Evolutionary conservation across 1,140 invertebrate species (phyloP).

Genomic region (Drosophila nikananu): DNA sequence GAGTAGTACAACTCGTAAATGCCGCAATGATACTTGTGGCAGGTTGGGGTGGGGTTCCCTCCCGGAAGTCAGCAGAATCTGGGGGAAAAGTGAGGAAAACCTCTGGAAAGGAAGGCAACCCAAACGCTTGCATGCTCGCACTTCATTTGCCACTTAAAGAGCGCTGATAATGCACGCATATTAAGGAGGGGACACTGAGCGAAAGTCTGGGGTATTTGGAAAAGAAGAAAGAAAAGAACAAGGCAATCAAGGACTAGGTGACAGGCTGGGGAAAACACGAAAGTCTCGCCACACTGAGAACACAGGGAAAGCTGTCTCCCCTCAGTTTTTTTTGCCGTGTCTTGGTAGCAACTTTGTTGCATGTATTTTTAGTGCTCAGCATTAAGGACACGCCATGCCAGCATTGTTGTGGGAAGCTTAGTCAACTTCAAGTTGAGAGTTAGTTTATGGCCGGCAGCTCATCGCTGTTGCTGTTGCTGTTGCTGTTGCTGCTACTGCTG

Average conservation of each 20-base stretch:
- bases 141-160: conserved; percentile 73
- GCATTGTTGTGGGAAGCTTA: conserved; percentile 67
- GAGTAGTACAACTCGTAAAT: conserved; percentile 32
- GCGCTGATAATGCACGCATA: conserved; percentile 72
- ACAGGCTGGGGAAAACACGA: too few relatives aligned
- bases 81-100: neutral
- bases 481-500: conserved; percentile 20
- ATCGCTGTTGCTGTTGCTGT: conserved; percentile 26
- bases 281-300: too few relatives aligned
- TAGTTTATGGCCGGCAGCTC: conserved; percentile 71
- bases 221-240: too few relatives aligned
- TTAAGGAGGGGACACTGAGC: conserved; percentile 15
- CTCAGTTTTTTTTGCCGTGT: neutral
- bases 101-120: neutral
- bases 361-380: conserved; percentile 48
- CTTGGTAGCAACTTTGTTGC: conserved; percentile 44
- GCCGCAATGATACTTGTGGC: conserved; percentile 67
- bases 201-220: neutral
- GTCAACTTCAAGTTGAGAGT: conserved; percentile 73
- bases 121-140: conserved; percentile 38
- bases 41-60: neutral
- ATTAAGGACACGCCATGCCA: conserved; percentile 66
- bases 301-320: neutral
- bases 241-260: too few relatives aligned
- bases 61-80: conserved; percentile 1